phyloP scores from a whole-genome alignment of 2,888 invertebrate species.

The Erpobdella octoculata region DNA sequence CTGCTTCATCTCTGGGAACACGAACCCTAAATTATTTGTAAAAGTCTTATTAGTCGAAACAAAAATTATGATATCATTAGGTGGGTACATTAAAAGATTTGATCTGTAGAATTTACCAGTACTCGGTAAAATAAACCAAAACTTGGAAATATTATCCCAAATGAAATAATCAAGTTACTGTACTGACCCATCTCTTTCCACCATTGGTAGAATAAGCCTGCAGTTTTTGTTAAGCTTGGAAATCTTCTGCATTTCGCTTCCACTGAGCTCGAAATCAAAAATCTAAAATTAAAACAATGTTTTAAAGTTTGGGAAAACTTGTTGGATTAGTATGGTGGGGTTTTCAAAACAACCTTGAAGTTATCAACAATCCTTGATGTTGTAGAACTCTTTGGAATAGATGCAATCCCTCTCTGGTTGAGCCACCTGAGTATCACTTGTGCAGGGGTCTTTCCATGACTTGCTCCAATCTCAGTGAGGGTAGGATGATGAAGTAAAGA shows the following conservation, averaged over 20 bases:
- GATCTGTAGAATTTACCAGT: no score
- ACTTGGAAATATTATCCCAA: no score
- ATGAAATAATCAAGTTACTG: no score
- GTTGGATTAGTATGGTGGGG: background rate
- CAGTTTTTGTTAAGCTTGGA: background rate
- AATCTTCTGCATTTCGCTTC: background rate
- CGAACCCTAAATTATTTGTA: no score
- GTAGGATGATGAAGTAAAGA: constrained; percentile 33
- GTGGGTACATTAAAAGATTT: no score
- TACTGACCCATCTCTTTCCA: background rate
- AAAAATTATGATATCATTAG: no score
- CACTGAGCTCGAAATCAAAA: constrained; percentile 15
- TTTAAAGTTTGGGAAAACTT: background rate
- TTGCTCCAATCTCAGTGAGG: constrained; percentile 43
- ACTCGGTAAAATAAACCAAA: no score
- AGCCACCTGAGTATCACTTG: constrained; percentile 62
- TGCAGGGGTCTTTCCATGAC: constrained; percentile 45
- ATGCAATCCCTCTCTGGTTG: constrained; percentile 65
- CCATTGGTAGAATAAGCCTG: constrained; percentile 15
- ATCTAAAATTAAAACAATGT: background rate
- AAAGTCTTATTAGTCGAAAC: no score
- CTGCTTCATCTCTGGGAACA: no score
- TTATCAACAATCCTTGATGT: constrained; percentile 67
- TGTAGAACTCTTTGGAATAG: constrained; percentile 78
- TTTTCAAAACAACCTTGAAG: constrained; percentile 52